Conservation (phyloP, 2,113 vertebrate genomes). For the Anser brachyrhynchus region DNA sequence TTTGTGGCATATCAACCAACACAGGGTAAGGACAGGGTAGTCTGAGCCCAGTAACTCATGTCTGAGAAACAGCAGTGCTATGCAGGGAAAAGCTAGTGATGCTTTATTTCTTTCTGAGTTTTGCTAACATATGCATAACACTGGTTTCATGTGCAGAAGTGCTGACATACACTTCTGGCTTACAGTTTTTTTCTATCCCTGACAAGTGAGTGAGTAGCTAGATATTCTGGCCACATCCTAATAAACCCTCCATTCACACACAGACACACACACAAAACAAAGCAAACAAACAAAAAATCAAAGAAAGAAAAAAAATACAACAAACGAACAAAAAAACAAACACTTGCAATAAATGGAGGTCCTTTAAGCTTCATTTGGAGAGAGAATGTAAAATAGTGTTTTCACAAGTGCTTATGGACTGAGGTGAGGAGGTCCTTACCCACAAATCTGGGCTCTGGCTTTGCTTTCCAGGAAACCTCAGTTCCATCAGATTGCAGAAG, state of each 20-base stretch:
- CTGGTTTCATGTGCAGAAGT: background rate
- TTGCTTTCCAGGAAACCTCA: background rate
- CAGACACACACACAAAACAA: no score
- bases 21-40: background rate
- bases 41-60: background rate
- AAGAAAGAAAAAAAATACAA: no score
- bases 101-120: background rate
- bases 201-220: background rate
- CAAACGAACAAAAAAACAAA: background rate
- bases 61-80: background rate
- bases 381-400: background rate
- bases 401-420: background rate
- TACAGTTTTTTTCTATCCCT: background rate
- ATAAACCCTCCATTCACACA: background rate
- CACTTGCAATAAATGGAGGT: background rate
- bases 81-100: background rate
- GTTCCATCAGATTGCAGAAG: background rate
- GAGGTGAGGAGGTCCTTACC: background rate
- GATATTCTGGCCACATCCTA: background rate
- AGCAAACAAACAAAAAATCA: no score
- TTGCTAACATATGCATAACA: rapidly evolving
- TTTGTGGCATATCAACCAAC: background rate
- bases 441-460: background rate
- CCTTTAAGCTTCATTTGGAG: background rate
- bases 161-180: background rate